A percentile compares a stretch with the other conserved stretches of the same genome.
Evolutionary conservation across 2,888 invertebrate genomes (phyloP).

Genomic region (Spialia ferax): DNA sequence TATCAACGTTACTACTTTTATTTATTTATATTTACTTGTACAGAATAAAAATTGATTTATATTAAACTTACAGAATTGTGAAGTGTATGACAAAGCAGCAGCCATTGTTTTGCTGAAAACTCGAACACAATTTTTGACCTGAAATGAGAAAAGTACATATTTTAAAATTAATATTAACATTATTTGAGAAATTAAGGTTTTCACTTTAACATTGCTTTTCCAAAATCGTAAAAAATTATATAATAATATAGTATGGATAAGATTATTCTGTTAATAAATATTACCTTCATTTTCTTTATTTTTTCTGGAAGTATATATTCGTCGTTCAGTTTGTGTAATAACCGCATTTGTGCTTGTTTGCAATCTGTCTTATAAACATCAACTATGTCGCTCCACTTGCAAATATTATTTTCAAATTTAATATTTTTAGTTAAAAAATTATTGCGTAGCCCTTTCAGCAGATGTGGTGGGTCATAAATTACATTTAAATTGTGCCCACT

Average conservation of each 20-base stretch:
- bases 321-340: background rate
- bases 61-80: background rate
- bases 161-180: too few species aligned
- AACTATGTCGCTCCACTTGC: background rate
- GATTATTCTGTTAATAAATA: background rate
- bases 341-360: background rate
- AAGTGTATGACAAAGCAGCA: background rate
- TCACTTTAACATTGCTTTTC: too few species aligned
- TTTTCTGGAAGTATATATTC: background rate
- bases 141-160: too few species aligned
- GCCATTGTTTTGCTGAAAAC: background rate
- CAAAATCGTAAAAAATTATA: too few species aligned
- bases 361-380: background rate
- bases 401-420: background rate
- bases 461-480: background rate
- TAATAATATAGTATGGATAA: too few species aligned
- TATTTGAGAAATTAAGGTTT: too few species aligned
- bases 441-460: background rate
- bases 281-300: background rate
- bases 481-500: background rate
- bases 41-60: too few species aligned
- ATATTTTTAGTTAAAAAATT: background rate
- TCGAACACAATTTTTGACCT: background rate
- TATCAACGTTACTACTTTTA: too few species aligned
- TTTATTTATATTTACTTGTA: too few species aligned